phyloP scores from a whole-genome alignment of 2,888 invertebrate genomes.

The Aleiodes testaceus region DNA sequence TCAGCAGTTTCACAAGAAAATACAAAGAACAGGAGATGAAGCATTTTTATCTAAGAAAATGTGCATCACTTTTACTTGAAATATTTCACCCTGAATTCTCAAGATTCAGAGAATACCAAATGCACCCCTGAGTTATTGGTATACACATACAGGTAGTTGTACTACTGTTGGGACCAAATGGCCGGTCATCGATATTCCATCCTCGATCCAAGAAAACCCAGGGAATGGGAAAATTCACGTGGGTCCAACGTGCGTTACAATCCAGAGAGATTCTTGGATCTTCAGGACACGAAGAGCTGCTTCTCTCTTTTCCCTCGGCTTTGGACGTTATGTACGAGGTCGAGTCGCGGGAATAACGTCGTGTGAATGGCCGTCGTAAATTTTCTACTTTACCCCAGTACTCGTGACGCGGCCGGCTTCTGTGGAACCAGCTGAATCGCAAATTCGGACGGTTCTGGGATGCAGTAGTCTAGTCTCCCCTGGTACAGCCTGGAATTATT shows the following conservation, averaged over 20 bases:
- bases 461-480: neutral
- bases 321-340: constrained; percentile 29
- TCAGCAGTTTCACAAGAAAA: neutral
- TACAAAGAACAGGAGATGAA: constrained; percentile 3
- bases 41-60: neutral
- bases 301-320: neutral
- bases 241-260: constrained; percentile 11
- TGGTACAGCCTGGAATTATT: neutral
- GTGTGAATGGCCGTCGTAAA: constrained; percentile 33
- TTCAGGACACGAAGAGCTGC: neutral
- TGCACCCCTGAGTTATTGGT: neutral
- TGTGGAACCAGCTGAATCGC: constrained; percentile 21
- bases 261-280: neutral
- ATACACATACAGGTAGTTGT: neutral
- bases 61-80: constrained; percentile 13
- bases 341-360: constrained; percentile 31
- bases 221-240: constrained; percentile 20
- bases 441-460: constrained; percentile 13
- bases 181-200: constrained; percentile 20
- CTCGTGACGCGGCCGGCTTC: neutral
- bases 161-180: neutral
- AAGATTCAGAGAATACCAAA: constrained; percentile 2
- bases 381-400: constrained; percentile 18
- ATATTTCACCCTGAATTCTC: constrained; percentile 1
- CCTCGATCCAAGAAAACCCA: constrained; percentile 9